Conservation (phyloP, 2,888 invertebrate genomes). For the Oxytorus armatus region DNA sequence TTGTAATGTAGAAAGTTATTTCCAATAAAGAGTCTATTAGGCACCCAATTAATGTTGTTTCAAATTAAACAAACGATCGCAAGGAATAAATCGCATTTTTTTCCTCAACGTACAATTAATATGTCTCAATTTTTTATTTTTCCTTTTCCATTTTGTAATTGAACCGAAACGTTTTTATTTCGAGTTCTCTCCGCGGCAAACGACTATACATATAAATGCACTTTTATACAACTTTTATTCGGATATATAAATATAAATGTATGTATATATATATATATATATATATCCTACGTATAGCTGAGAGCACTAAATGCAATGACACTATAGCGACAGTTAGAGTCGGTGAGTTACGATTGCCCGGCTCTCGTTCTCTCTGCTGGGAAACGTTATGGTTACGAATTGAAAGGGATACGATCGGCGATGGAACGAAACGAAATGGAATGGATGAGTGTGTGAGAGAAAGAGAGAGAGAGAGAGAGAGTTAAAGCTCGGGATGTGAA, state of each 20-base stretch:
- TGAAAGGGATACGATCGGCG: constrained; percentile 69
- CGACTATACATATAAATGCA: constrained; percentile 14
- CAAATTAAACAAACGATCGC: background rate
- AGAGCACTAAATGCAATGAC: constrained; percentile 69
- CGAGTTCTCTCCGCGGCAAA: constrained; percentile 23
- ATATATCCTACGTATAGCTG: constrained; percentile 22
- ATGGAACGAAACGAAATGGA: constrained; percentile 69
- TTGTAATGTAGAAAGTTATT: too few species aligned
- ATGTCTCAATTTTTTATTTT: constrained; percentile 7
- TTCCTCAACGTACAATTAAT: constrained; percentile 19
- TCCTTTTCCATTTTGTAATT: constrained; percentile 41
- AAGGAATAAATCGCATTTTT: constrained; percentile 10
- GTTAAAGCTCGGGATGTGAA: constrained; percentile 29
- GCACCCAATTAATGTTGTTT: background rate
- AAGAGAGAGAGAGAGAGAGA: constrained; percentile 8
- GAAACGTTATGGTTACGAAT: constrained; percentile 68
- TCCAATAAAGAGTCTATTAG: too few species aligned
- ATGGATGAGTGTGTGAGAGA: constrained; percentile 39
- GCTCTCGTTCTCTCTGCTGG: constrained; percentile 39
- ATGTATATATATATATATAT: constrained; percentile 24
- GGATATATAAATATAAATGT: background rate
- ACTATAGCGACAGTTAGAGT: constrained; percentile 68
- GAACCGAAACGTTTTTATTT: constrained; percentile 37
- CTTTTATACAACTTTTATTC: constrained; percentile 44
- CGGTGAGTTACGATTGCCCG: constrained; percentile 68